A percentile compares a stretch with the other conserved stretches of the same genome.
Evolutionary conservation across 1,140 invertebrate genomes (phyloP).

Genomic region (Lepidurus apus): DNA sequence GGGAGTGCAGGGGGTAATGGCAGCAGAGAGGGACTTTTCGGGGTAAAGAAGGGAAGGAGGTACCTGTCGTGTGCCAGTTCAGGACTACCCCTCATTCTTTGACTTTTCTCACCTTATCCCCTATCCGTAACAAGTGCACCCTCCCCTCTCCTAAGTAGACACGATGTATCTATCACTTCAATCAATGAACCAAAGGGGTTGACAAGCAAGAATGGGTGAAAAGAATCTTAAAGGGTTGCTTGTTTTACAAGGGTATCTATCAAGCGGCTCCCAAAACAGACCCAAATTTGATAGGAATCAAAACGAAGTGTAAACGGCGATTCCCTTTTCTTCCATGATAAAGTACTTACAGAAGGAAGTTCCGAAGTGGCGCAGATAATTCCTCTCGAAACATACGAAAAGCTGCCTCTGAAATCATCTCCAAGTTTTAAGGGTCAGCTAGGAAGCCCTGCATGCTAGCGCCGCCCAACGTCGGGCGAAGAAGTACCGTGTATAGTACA

Average conservation of each 20-base stretch:
- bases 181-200: not conserved
- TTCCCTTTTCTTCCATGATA: not conserved
- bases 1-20: not conserved
- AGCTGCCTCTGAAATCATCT: not conserved
- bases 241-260: not conserved
- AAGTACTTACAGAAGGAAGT: not conserved
- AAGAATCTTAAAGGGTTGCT: too few species aligned
- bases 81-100: not conserved
- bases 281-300: constrained; percentile 3
- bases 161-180: not conserved
- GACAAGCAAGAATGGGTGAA: not conserved
- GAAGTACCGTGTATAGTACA: not conserved
- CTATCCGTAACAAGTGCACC: not conserved
- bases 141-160: not conserved
- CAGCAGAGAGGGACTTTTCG: not conserved
- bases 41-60: not conserved
- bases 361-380: not conserved
- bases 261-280: not conserved
- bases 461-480: not conserved
- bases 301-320: not conserved
- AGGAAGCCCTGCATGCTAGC: not conserved
- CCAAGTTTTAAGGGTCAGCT: not conserved
- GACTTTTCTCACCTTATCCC: constrained; percentile 16
- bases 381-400: not conserved
- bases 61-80: constrained; percentile 8